A percentile compares a stretch with the other conserved stretches of the same genome.
phyloP scores from a whole-genome alignment of 2,888 invertebrate species.

The Drosophila mulleri region DNA sequence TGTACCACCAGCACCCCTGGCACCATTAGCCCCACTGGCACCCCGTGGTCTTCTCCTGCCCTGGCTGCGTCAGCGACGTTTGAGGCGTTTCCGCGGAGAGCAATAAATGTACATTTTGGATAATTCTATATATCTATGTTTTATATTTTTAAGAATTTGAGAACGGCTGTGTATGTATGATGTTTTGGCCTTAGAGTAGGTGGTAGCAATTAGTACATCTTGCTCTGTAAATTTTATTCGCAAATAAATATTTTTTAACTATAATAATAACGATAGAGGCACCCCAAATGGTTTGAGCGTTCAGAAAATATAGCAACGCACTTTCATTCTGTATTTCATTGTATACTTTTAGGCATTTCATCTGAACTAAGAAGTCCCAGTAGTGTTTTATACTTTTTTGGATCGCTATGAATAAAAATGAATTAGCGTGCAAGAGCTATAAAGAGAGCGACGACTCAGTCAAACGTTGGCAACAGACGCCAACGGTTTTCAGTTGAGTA shows the following conservation, averaged over 20 bases:
- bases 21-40: conserved; percentile 12
- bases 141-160: conserved; percentile 51
- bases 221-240: neutral
- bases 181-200: neutral
- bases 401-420: neutral
- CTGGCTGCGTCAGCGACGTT: conserved; percentile 64
- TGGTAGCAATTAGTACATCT: neutral
- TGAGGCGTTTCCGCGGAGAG: conserved; percentile 40
- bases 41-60: conserved; percentile 52
- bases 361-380: neutral
- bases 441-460: conserved; percentile 12
- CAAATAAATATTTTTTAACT: conserved; percentile 3
- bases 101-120: conserved; percentile 9
- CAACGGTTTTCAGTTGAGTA: conserved; percentile 24
- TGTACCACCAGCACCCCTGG: conserved; percentile 14
- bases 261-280: neutral
- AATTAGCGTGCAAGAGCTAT: neutral
- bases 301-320: neutral
- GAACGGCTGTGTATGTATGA: conserved; percentile 7
- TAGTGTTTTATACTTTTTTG: conserved; percentile 17
- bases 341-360: conserved; percentile 5
- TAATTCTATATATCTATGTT: conserved; percentile 20
- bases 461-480: conserved; percentile 39
- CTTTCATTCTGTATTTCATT: neutral
- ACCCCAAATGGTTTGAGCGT: neutral